Base-by-base conservation (phyloP, 2,797 vertebrate genomes). In the Uromys caudimaculatus region DNA sequence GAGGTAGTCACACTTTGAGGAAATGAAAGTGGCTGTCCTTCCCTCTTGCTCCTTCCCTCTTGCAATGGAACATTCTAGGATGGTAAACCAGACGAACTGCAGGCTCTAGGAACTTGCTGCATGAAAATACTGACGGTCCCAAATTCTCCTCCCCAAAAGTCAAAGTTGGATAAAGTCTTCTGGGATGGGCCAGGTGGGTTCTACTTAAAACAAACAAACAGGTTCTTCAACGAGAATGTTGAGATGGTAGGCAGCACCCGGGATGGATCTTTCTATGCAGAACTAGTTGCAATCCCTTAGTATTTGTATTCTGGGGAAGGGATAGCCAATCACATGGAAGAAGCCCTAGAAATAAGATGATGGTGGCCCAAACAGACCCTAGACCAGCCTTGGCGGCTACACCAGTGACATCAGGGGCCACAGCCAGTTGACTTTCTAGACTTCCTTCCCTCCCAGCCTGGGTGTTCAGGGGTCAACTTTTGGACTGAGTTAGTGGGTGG, bases 31-130 rank as follows among this genome's bases (percentile, higher is more conserved):
- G 47, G 19, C 19, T 52, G 41, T 3, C 13, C 67, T 17, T 76
- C 21, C 16, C 0, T 0, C 27, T 75, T 35, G 9, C 32, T 3
- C 13, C 67, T 17, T 76, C 21, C 16, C 0, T 0, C 27, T 75
- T 35, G 9, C 32, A 79, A 16, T 11, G 1, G 0, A 64, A 54
- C 44, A 7, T 35, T 79, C 27, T 77, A 27, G 56, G 60, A 73
- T 14, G 47, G 71, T 90, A 89, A 95, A 35, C 54, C 27, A 76
- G 60, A 62, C 52, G 13, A 52, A 21, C n/a, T 7, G 21, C 50
- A 56, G n/a, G 50, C 13, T 81, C 17, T 58, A 71, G 77, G 4
- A 92, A 87, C 24, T 76, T 71, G 12, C 60, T 35, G 35, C 23
- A 17, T 76, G 35, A 76, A 95, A 79, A 86, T 71, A 93, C 3